phyloP scores from a whole-genome alignment of 2,113 vertebrate species.

The Thryonomys swinderianus region DNA sequence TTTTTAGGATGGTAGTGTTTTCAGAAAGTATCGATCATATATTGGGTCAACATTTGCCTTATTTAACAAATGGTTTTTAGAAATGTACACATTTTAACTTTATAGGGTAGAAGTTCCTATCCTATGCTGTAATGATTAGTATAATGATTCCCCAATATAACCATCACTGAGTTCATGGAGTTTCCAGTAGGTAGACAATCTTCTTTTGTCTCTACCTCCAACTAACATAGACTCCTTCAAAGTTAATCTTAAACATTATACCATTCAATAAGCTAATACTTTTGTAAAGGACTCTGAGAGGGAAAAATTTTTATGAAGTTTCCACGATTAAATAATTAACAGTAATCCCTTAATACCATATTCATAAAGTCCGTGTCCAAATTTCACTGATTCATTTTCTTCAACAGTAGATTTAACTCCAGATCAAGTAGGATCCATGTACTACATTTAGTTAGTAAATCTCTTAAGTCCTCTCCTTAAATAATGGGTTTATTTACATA shows the following conservation, averaged over 20 bases:
- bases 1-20: neutral
- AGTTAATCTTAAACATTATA: neutral
- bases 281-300: neutral
- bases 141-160: neutral
- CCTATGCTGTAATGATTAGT: neutral
- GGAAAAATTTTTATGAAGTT: neutral
- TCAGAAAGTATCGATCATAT: neutral
- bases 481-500: neutral
- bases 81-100: neutral
- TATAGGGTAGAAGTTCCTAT: neutral
- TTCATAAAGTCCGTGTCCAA: neutral
- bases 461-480: slow-evolving; percentile 26
- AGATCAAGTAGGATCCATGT: neutral
- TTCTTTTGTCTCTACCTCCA: neutral
- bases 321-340: neutral
- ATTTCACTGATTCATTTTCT: neutral
- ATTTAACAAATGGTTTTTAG: neutral
- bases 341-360: neutral
- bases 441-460: neutral
- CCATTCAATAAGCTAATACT: neutral
- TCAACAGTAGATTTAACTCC: neutral
- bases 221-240: neutral
- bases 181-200: no score
- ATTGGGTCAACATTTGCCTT: neutral
- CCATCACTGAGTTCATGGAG: neutral